Conservation (phyloP, 2,113 vertebrate genomes). For the Trochalopteron elliotii region DNA sequence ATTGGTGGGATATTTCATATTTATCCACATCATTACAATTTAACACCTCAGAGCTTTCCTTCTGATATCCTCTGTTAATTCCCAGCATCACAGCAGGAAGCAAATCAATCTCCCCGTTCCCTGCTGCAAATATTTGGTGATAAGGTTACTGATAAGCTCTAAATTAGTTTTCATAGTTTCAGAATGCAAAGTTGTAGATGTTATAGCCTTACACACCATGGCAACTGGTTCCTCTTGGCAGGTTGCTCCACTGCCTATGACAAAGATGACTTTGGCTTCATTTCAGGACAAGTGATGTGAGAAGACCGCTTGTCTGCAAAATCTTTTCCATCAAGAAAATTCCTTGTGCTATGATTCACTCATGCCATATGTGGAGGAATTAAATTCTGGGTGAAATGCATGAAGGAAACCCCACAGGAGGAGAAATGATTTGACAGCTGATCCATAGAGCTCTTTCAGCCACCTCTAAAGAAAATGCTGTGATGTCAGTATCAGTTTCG, state of each 20-base stretch:
- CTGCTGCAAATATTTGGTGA: slow-evolving; percentile 8
- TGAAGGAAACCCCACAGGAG: slow-evolving; percentile 30
- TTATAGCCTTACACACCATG: background rate
- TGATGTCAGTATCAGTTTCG: slow-evolving; percentile 7
- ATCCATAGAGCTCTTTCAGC: slow-evolving; percentile 14
- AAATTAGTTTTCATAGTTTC: background rate
- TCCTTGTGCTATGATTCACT: background rate
- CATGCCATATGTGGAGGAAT: background rate
- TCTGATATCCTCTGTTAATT: slow-evolving; percentile 31
- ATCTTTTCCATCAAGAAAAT: background rate
- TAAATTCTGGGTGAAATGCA: background rate
- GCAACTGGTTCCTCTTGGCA: slow-evolving; percentile 8
- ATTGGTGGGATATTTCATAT: background rate
- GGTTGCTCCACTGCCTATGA: background rate
- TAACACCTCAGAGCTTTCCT: background rate
- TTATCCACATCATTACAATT: background rate
- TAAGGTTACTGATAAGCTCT: background rate
- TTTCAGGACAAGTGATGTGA: background rate
- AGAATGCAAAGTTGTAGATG: background rate
- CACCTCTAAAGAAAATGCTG: slow-evolving; percentile 28
- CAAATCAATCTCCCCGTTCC: background rate
- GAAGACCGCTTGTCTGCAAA: background rate
- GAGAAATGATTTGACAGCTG: slow-evolving; percentile 22
- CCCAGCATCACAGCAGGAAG: background rate
- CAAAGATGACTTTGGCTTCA: background rate